Evolutionary conservation across 2,888 invertebrate genomes (phyloP).

Genomic region (Dicranocentrus wangi): DNA sequence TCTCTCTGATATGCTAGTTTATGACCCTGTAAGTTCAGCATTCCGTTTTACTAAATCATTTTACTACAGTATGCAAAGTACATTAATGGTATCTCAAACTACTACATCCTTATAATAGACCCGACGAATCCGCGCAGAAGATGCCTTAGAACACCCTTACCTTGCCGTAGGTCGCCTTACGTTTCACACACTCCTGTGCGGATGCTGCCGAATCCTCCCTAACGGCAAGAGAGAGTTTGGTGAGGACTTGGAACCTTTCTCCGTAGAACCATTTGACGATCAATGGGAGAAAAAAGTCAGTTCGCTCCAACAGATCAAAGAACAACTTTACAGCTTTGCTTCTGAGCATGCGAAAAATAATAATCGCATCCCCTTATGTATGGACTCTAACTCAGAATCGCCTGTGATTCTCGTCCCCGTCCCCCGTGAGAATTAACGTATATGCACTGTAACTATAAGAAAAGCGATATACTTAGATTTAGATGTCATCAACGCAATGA

Average conservation of each 20-base stretch:
- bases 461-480: no score
- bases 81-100: no score
- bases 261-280: constrained; percentile 93
- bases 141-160: constrained; percentile 97
- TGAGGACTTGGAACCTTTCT: constrained; percentile 92
- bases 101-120: no score
- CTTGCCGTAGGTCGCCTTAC: constrained; percentile 97
- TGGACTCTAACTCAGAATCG: constrained; percentile 99
- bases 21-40: constrained; percentile 88
- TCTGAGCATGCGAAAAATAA: constrained; percentile 95
- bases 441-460: no score
- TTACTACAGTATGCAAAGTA: no score
- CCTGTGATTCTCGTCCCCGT: no score
- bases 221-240: constrained; percentile 86
- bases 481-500: no score
- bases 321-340: constrained; percentile 99
- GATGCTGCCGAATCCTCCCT: constrained; percentile 89
- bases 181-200: constrained; percentile 99
- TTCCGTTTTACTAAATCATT: neutral
- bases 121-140: constrained; percentile 94
- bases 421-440: no score
- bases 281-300: constrained; percentile 96
- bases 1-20: constrained; percentile 96
- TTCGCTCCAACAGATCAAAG: constrained; percentile 95
- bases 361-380: constrained; percentile 97